These are phyloP conservation scores for Epicampocera succincta DNA, from an alignment of 2,888 invertebrate genomes.

Conservation along the genomic window DNA sequence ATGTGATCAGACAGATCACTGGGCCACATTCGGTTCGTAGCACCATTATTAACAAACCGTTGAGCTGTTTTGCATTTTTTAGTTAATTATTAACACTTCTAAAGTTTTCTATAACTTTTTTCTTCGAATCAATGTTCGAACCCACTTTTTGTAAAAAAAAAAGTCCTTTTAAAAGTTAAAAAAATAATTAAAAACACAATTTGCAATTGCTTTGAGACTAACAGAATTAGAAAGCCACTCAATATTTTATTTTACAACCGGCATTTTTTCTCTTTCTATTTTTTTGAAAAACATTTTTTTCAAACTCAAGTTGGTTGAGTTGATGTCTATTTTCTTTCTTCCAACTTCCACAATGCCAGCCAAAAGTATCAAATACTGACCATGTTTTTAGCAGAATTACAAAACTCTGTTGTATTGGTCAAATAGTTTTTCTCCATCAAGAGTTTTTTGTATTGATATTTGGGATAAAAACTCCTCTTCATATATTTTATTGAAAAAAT, in stretches of 20 bases:
- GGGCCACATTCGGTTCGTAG: no score
- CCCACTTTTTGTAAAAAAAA: no score
- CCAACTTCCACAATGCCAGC: slow-evolving; percentile 13
- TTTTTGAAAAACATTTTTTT: slow-evolving; percentile 2
- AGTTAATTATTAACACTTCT: no score
- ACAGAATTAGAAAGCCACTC: slow-evolving; percentile 47
- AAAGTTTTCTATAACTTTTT: no score
- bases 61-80: no score
- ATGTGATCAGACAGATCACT: no score
- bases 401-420: slow-evolving; percentile 4
- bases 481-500: slow-evolving; percentile 22
- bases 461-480: background rate
- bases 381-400: slow-evolving; percentile 33
- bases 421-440: background rate
- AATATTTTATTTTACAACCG: slow-evolving; percentile 37
- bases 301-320: background rate
- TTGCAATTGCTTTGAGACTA: slow-evolving; percentile 3
- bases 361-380: slow-evolving; percentile 10
- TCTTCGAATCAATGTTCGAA: no score
- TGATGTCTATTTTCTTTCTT: background rate
- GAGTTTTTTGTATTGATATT: slow-evolving; percentile 19
- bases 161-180: background rate
- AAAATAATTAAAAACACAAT: background rate
- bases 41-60: no score
- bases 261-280: slow-evolving; percentile 21